Evolutionary conservation across 64 coral and sea anemone genomes (phyloP).

Genomic region (Montipora sp.): DNA sequence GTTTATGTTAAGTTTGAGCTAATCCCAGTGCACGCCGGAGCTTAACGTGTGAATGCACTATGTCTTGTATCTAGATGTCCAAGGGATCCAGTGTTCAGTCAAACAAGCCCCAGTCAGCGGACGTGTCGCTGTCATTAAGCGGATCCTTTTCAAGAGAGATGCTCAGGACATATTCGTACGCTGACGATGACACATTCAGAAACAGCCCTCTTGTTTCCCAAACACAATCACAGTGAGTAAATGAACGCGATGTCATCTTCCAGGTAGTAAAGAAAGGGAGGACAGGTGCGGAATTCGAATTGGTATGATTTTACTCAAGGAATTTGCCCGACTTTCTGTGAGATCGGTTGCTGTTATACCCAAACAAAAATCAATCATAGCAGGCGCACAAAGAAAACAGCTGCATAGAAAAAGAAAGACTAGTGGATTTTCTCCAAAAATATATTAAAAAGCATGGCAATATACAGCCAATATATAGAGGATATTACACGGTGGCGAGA

Average conservation of each 20-base stretch:
- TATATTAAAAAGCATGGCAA: too few relatives aligned
- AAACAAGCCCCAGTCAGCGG: not conserved
- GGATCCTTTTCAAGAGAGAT: slow-evolving; percentile 84
- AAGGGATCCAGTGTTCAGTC: not conserved
- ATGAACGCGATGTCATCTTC: too few relatives aligned
- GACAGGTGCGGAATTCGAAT: too few relatives aligned
- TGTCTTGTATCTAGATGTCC: not conserved
- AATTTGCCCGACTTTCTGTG: too few relatives aligned
- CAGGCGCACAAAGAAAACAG: too few relatives aligned
- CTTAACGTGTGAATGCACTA: not conserved
- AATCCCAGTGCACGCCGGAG: not conserved
- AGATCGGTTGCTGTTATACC: too few relatives aligned
- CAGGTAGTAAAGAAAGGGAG: not conserved
- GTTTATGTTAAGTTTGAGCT: not conserved
- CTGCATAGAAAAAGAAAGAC: too few relatives aligned
- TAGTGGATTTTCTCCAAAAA: too few relatives aligned
- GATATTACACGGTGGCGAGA: too few relatives aligned
- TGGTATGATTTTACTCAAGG: too few relatives aligned
- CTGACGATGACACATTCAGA: slow-evolving; percentile 86
- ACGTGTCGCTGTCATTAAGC: slow-evolving; percentile 61
- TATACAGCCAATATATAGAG: too few relatives aligned
- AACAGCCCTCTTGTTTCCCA: slow-evolving; percentile 82
- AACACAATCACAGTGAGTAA: slow-evolving; percentile 89
- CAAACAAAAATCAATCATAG: too few relatives aligned
- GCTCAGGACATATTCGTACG: slow-evolving; percentile 83